Evolutionary conservation across 2,888 invertebrate species (phyloP), one percentile per base, ranked within the genome.

Genomic region (Laspeyria flexula): DNA sequence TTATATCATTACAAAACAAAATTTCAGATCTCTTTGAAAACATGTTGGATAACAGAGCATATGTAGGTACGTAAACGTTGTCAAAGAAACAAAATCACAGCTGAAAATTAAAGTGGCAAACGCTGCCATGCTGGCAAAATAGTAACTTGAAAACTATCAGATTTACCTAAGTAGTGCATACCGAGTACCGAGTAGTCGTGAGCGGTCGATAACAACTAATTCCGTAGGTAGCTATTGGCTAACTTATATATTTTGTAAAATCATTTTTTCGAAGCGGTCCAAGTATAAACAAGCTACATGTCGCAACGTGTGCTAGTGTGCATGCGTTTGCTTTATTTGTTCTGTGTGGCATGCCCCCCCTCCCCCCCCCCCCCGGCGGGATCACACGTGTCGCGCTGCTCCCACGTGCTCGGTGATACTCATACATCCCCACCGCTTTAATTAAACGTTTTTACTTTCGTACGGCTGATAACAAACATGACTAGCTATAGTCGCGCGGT

Each of bases 391-490:
- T 42, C 40, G 39, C 7, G 21, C 62, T 42, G 37, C 7, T 35
- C 47, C 53, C 66, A 55, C 53, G 66, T 49, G 46, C 34, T 16
- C 27, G 46, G 18, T 47, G 60, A 55, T 62, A 30, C 46, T 52
- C n/a, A n/a, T n/a, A n/a, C n/a, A n/a, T n/a, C n/a, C 34, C 42
- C 31, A 46, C 29, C 34, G 55, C 4, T 49, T 43, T 60, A 54
- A 48, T 51, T 48, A 47, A 45, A 66, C 13, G 39, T 63, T 63
- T 66, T 66, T 67, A 66, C 54, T 62, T 64, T 66, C 58, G 43
- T 34, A 30, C 18, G 4, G 34, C 15, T 37, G 34, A 50, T 41
- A 29, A 29, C 4, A 25, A 40, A 46, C 27, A 31, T 45, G 12
- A 9, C 21, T 37, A 21, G 37, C 13, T 31, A 13, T 13, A 13